Base-by-base conservation (phyloP, 2,113 vertebrate species). In the Pterophyllum scalare region DNA sequence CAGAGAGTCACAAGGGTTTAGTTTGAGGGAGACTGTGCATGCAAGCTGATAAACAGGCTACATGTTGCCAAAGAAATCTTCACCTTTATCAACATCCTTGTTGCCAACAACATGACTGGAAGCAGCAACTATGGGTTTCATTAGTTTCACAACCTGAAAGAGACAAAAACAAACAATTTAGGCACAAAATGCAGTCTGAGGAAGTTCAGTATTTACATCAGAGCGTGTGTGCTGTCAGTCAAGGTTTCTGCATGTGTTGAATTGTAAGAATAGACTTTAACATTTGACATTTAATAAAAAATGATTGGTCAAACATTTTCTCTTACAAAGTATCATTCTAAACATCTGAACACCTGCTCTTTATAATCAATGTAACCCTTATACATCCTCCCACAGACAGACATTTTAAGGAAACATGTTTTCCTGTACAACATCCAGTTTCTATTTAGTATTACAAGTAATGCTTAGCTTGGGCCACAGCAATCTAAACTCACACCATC, bases 71-170 rank as follows among this genome's bases (percentile, higher is more conserved):
- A n/a, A 40, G 11, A 43, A 54, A 54, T 26, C 22, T 20, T 95
- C 52, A 96, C 96, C 95, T 85, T 87, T 7, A 81, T 95, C 94
- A 1, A 95, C 67, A 0, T 94, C 74, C 52, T 94, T 94, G 60
- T 90, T 84, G 61, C 93, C 92, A 9, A 95, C 7, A 19, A 94
- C 89, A 0, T 94, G 87, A 74, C 84, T 90, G 77, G 91, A 92
- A 64, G 94, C 91, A n/a, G 91, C 86, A 19, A 96, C 82, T 12
- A 96, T 90, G 52, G 92, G 77, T 77, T 94, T 95, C 81, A 96
- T 90, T 5, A 95, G 82, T 65, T 89, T 82, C 57, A 96, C 87
- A 9, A 96, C 59, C 96, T 96, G 82, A 75, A 43, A 82, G 33
- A 12, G 13, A 74, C 14, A 2, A 31, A 46, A 31, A 26, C n/a